phyloP scores from a whole-genome alignment of 92 coral and sea anemone species.

The Porites divaricata region DNA sequence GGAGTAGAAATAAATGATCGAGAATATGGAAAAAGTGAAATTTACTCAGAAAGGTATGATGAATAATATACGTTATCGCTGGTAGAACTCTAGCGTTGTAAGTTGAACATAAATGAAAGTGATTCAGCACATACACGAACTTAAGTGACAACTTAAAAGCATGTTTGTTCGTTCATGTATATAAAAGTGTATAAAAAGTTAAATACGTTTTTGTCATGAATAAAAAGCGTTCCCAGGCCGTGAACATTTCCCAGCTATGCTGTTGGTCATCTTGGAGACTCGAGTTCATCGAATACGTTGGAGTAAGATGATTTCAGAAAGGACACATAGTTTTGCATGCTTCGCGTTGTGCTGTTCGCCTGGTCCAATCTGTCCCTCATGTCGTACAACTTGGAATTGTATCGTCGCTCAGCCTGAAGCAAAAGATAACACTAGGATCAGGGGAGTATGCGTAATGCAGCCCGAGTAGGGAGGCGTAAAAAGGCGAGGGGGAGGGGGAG shows the following conservation, averaged over 20 bases:
- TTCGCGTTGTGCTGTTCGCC: conserved; percentile 98
- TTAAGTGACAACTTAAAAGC: too few relatives aligned
- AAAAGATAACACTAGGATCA: neutral
- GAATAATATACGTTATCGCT: too few relatives aligned
- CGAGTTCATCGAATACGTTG: conserved; percentile 95
- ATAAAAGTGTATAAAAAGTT: conserved; percentile 3
- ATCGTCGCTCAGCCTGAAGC: conserved; percentile 92
- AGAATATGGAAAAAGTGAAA: too few relatives aligned
- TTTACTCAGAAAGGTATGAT: too few relatives aligned
- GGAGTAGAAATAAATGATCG: too few relatives aligned
- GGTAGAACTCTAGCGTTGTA: too few relatives aligned
- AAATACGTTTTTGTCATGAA: conserved; percentile 14
- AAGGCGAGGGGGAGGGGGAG: too few relatives aligned
- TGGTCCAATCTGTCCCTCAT: conserved; percentile 99
- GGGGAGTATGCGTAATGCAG: too few relatives aligned
- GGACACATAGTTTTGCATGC: conserved; percentile 99
- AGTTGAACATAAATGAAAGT: too few relatives aligned
- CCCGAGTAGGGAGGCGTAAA: too few relatives aligned
- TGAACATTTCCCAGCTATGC: neutral
- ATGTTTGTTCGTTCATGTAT: too few relatives aligned
- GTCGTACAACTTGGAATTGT: conserved; percentile 92
- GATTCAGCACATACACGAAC: too few relatives aligned
- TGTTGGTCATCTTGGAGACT: conserved; percentile 84
- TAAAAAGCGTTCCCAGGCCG: neutral
- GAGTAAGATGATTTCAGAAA: conserved; percentile 97